Conservation (phyloP, 2,797 vertebrate species). For the Lerista edwardsae region DNA sequence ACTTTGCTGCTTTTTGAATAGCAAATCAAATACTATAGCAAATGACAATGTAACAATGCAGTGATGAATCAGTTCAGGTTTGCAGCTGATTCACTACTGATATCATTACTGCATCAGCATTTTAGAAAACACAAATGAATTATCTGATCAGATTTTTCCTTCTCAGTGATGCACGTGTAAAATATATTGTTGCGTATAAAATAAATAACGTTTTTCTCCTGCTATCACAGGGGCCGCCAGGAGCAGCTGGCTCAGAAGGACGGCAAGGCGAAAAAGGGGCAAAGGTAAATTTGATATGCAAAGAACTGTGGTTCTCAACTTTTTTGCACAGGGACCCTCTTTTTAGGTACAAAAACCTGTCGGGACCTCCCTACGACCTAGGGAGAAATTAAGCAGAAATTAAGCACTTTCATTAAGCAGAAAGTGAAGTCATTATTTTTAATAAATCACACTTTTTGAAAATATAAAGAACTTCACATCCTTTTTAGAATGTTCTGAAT, state of each 20-base stretch:
- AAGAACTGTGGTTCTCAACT: too few species aligned
- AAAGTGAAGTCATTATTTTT: too few species aligned
- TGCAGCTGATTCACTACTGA: neutral
- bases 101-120: constrained; percentile 15
- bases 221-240: constrained; percentile 88
- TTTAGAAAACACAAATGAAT: neutral
- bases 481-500: too few species aligned
- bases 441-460: too few species aligned
- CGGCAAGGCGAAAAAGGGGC: constrained; percentile 98
- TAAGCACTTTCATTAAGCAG: too few species aligned
- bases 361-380: too few species aligned
- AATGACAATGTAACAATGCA: neutral
- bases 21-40: too few species aligned
- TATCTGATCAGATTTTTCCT: neutral
- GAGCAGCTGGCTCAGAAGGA: constrained; percentile 90
- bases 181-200: constrained; percentile 30
- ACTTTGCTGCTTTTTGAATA: neutral
- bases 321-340: too few species aligned
- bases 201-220: neutral
- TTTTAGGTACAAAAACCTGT: too few species aligned
- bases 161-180: constrained; percentile 32
- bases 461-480: too few species aligned
- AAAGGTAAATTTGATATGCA: constrained; percentile 84
- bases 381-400: too few species aligned
- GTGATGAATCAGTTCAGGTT: neutral